Base-by-base conservation (phyloP, 2,888 invertebrate genomes). In the Mechanitis mazaeus region DNA sequence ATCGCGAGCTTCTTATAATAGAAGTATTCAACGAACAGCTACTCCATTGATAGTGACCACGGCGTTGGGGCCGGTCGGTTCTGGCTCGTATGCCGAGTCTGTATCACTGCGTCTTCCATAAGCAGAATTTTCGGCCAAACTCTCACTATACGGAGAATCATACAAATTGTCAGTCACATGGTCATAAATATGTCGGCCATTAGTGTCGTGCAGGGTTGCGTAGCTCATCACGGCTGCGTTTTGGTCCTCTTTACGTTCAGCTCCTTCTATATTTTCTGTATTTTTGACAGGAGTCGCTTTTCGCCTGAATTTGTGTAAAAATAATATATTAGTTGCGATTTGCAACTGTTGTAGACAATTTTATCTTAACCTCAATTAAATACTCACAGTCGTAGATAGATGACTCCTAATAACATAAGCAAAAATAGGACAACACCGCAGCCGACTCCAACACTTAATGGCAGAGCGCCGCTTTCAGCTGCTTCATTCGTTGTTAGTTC, bases 151-250 rank as follows among this genome's bases (percentile, higher is more conserved):
- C 0, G 95, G 95, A 2, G 94, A 93, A 78, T 95, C 95, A 77
- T 95, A 95, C 71, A 94, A 92, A 71, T 94, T 93, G 74, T 94
- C 94, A 46, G 93, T 92, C 2, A 90, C 88, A 73, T 85, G 86
- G 68, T 90, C 89, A 73, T 93, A 79, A 72, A 90, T 85, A 67
- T 91, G 87, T 28, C 90, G 82, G 2, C 90, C 90, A 69, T 93
- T 93, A 4, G 84, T 73, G 69, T 95, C 95, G 79, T 95, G 95
- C 0, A 96, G 84, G 1, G 95, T 95, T 33, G 96, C 95, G 78
- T 96, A 96, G 58, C 96, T 96, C 95, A 96, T 96, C 0, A 96
- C 96, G 0, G 96, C 95, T 0, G 96, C 96, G 77, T 94, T 96
- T 74, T 95, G 94, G 76, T 96, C 96, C 79, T 96, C 96, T 75